These are phyloP conservation scores for Cistogaster globosa DNA, from an alignment of 2,888 invertebrate genomes.

Conservation along the genomic window DNA sequence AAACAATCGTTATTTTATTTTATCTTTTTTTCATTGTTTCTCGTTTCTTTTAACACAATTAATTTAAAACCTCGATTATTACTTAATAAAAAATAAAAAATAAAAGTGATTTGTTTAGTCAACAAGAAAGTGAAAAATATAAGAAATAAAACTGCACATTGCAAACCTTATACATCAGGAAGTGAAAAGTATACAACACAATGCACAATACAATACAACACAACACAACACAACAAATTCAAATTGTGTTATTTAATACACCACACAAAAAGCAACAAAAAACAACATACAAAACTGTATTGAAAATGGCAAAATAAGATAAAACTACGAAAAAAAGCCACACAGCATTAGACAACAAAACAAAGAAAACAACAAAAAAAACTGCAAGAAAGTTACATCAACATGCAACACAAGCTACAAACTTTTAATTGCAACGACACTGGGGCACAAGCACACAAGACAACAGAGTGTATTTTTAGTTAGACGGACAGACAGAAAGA, in stretches of 20 bases:
- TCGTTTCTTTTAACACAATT: conserved; percentile 13
- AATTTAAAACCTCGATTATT: conserved; percentile 43
- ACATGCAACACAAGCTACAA: neutral
- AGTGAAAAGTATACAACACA: conserved; percentile 60
- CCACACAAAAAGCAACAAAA: conserved; percentile 19
- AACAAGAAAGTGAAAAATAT: conserved; percentile 39
- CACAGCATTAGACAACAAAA: conserved; percentile 48
- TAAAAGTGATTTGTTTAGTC: conserved; percentile 66
- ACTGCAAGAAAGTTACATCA: conserved; percentile 48
- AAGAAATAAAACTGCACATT: conserved; percentile 30
- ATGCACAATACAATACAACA: conserved; percentile 21
- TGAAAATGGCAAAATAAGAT: conserved; percentile 60
- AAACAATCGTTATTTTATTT: conserved; percentile 5
- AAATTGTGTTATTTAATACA: conserved; percentile 69
- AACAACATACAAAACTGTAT: conserved; percentile 26
- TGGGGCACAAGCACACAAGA: conserved; percentile 70
- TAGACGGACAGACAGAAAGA: neutral
- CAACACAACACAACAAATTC: conserved; percentile 18
- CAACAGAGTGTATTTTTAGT: conserved; percentile 11
- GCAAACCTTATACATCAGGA: conserved; percentile 64
- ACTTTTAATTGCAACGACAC: conserved; percentile 66
- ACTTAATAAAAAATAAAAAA: conserved; percentile 60
- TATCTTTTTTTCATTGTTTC: conserved; percentile 32
- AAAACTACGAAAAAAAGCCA: conserved; percentile 37
- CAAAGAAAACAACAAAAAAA: too few species aligned